A percentile compares a stretch with the other conserved stretches of the same genome.
These are phyloP conservation scores for Teleiodes luculella DNA, from an alignment of 2,888 invertebrate species.

Conservation along the genomic window DNA sequence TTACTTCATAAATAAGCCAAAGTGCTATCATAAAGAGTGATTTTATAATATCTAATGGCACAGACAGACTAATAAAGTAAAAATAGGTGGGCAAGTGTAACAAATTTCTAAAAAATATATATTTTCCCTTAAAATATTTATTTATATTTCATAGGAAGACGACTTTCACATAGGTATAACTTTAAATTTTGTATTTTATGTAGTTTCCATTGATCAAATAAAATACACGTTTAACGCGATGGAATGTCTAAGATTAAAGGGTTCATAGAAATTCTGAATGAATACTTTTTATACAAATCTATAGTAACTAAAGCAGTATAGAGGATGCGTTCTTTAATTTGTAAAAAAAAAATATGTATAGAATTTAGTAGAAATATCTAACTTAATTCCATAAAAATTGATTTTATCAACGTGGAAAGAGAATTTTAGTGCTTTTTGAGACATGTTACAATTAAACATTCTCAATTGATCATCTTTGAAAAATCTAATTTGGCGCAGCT, in stretches of 20 bases:
- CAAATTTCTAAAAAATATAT: slow-evolving; percentile 30
- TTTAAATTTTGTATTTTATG: background rate
- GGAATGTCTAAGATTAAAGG: slow-evolving; percentile 15
- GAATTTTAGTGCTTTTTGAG: too few species aligned
- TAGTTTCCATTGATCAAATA: background rate
- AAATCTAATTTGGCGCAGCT: background rate
- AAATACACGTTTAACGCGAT: background rate
- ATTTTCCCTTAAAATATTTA: slow-evolving; percentile 32
- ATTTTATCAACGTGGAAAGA: too few species aligned
- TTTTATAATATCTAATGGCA: slow-evolving; percentile 44
- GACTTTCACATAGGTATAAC: slow-evolving; percentile 27
- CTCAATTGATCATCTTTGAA: background rate
- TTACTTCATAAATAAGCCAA: slow-evolving; percentile 15
- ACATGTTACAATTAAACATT: too few species aligned
- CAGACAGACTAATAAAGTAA: slow-evolving; percentile 37
- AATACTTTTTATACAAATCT: background rate
- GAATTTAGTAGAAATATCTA: background rate
- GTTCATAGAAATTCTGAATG: slow-evolving; percentile 8
- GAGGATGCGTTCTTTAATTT: background rate
- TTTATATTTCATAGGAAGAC: slow-evolving; percentile 53
- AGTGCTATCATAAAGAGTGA: background rate
- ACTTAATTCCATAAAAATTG: background rate
- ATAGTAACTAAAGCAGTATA: background rate
- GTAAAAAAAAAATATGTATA: background rate
- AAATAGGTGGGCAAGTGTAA: slow-evolving; percentile 53